phyloP scores from a whole-genome alignment of 2,888 invertebrate genomes.

The Drosophila rellima region DNA sequence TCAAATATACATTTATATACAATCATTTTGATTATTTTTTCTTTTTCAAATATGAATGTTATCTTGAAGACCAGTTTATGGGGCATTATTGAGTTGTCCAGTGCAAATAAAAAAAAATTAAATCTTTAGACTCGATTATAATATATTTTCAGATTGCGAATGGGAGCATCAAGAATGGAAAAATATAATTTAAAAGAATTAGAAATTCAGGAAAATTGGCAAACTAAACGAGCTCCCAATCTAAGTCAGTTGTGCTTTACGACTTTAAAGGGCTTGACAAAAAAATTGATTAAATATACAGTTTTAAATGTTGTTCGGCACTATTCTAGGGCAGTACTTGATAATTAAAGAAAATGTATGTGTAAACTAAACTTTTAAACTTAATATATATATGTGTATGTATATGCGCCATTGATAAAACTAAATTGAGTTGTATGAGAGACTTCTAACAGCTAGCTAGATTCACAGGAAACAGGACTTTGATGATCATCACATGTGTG shows the following conservation, averaged over 20 bases:
- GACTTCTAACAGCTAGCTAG: slow-evolving; percentile 76
- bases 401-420: slow-evolving; percentile 60
- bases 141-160: slow-evolving; percentile 15
- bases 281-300: slow-evolving; percentile 5
- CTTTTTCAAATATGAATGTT: slow-evolving; percentile 29
- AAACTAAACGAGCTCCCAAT: slow-evolving; percentile 10
- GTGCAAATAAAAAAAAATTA: slow-evolving; percentile 27
- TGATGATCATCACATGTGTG: slow-evolving; percentile 80
- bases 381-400: slow-evolving; percentile 35
- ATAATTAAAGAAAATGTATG: slow-evolving; percentile 28
- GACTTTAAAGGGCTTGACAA: slow-evolving; percentile 5
- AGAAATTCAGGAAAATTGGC: slow-evolving; percentile 38
- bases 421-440: slow-evolving; percentile 69
- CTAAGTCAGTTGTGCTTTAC: slow-evolving; percentile 18
- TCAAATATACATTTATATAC: slow-evolving; percentile 57
- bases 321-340: slow-evolving; percentile 61
- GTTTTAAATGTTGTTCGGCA: slow-evolving; percentile 46
- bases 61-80: slow-evolving; percentile 36
- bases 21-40: slow-evolving; percentile 26
- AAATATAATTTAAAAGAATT: slow-evolving; percentile 24
- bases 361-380: slow-evolving; percentile 37
- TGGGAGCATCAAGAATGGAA: slow-evolving; percentile 35
- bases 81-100: slow-evolving; percentile 22
- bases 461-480: slow-evolving; percentile 80
- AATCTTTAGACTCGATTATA: slow-evolving; percentile 38